phyloP scores from a whole-genome alignment of 2,113 vertebrate genomes.

The Zosterops pallidus region DNA sequence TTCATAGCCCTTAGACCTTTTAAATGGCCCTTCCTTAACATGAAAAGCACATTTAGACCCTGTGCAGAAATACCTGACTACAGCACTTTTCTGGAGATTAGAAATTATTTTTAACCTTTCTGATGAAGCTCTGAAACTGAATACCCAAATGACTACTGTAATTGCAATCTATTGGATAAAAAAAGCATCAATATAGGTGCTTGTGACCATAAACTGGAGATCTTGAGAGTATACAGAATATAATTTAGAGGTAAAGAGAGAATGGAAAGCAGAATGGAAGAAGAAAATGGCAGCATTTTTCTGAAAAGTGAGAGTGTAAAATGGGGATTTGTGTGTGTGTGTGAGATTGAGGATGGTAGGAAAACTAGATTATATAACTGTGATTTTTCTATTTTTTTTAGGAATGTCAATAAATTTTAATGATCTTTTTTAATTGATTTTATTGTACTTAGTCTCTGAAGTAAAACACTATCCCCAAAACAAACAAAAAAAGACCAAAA shows the following conservation, averaged over 20 bases:
- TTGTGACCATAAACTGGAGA: not conserved
- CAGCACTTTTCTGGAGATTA: not conserved
- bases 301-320: not conserved
- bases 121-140: not conserved
- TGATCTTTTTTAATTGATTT: not conserved
- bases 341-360: not conserved
- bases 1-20: not conserved
- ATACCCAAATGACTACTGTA: not conserved
- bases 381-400: not conserved
- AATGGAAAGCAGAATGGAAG: not conserved
- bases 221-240: not conserved
- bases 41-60: not conserved
- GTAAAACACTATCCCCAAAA: not conserved
- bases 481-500: not conserved
- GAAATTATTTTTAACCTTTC: not conserved
- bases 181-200: not conserved
- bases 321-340: fast-evolving
- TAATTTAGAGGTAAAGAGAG: not conserved
- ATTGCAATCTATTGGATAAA: not conserved
- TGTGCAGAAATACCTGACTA: not conserved
- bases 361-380: not conserved
- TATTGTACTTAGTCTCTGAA: not conserved
- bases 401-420: not conserved
- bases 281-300: not conserved
- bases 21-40: not conserved